These are phyloP conservation scores for Brienomyrus longianalis DNA, from an alignment of 2,113 vertebrate genomes.

Conservation along the genomic window DNA sequence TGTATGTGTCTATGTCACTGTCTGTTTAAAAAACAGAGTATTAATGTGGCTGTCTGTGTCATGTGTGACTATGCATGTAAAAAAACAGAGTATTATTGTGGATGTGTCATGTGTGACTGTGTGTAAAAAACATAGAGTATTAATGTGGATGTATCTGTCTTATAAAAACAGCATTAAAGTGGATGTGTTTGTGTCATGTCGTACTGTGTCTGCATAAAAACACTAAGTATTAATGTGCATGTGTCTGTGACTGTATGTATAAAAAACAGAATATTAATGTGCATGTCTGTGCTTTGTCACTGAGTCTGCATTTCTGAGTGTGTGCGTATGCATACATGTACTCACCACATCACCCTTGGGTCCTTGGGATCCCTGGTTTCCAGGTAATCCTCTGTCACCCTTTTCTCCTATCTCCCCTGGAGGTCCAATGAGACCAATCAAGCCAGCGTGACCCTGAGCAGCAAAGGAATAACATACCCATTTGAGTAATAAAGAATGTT, in stretches of 20 bases:
- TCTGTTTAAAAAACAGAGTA: neutral
- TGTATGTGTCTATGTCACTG: neutral
- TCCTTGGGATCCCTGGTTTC: slow-evolving; percentile 70
- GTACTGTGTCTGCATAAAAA: neutral
- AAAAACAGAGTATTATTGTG: too few relatives aligned
- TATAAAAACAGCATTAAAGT: neutral
- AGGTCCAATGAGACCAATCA: slow-evolving; percentile 79
- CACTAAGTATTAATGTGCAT: neutral
- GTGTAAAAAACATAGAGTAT: neutral
- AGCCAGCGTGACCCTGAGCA: slow-evolving; percentile 74
- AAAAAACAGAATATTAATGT: neutral
- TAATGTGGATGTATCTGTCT: neutral
- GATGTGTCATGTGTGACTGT: neutral
- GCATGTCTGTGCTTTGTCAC: neutral
- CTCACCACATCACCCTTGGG: slow-evolving; percentile 76
- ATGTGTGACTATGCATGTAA: neutral
- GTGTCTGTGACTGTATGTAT: neutral
- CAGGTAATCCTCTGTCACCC: slow-evolving; percentile 79
- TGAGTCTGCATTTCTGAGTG: neutral
- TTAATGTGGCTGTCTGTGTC: too few relatives aligned
- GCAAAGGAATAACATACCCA: neutral
- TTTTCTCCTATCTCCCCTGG: slow-evolving; percentile 85
- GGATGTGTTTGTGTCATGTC: neutral
- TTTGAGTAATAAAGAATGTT: neutral
- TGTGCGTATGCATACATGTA: slow-evolving; percentile 11